Evolutionary conservation across 2,797 vertebrate genomes (phyloP), one percentile per base, ranked within the genome.

Genomic region (Crocidura indochinensis): DNA sequence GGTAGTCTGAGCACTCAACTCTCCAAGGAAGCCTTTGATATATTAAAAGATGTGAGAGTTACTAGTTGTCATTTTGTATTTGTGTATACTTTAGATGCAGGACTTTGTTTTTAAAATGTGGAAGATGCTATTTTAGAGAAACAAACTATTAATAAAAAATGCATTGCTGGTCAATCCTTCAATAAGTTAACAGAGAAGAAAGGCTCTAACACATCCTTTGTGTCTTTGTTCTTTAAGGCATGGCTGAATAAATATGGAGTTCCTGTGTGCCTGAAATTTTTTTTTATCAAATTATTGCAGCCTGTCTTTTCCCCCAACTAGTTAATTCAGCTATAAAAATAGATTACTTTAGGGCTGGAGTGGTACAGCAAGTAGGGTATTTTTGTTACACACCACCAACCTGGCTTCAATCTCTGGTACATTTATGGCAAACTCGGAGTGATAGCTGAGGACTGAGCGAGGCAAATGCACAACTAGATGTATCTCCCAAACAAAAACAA

Each of bases 121-220:
- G 76, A 91, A 87, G 29, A 73, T 65, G 20, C 47, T 91, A 22
- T 64, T 62, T 82, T n/a, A 84, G 46, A 89, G 56, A 75, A 72
- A 8, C 29, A 74, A n/a, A 76, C 6, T 19, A 12, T 4, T 44
- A 6, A 22, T 53, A 19, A 68, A 65, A 27, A 84, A 87, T 12
- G 8, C 22, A 47, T 15, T 53, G 10, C n/a, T 53, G 76, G 1
- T 24, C 22, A 84, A 79, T 19, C 4, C 1, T 5, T 87, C 49
- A 26, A 26, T 38, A 87, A 84, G 64, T 9, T 10, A 2, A 47
- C 51, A 53, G 10, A 17, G 11, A 53, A 53, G 51, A 10, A 12
- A 2, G 4, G 12, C 51, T 53, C 12, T 53, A 53, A 53, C 27
- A 67, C 0, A 47, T 19, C 20, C 22, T 74, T 26, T 60, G 26